These are phyloP conservation scores for Amphimedon queenslandica DNA, from an alignment of 37 sponge, comb jelly and placozoan species.

Conservation along the genomic window DNA sequence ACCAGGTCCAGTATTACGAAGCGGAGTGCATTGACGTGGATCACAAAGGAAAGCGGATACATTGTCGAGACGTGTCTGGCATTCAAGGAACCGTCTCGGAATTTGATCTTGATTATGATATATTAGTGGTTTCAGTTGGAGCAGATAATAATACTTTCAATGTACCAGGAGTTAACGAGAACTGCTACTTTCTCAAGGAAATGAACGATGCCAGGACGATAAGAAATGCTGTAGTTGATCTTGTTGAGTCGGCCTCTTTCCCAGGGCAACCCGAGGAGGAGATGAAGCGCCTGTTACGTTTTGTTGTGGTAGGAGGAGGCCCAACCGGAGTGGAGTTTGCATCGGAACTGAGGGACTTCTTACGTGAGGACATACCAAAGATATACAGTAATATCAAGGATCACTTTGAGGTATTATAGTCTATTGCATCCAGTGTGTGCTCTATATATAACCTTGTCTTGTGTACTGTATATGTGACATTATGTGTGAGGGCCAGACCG, in stretches of 20 bases:
- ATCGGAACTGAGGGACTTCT: constrained; percentile 57
- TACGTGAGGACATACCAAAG: constrained; percentile 51
- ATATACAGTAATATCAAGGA: constrained; percentile 33
- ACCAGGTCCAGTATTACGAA: constrained; percentile 27
- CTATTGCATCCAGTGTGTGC: too few relatives aligned
- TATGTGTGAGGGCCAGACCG: too few relatives aligned
- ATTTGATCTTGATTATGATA: constrained; percentile 45
- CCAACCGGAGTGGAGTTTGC: constrained; percentile 83
- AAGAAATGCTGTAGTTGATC: constrained; percentile 47
- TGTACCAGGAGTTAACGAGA: constrained; percentile 52
- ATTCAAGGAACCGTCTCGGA: constrained; percentile 12
- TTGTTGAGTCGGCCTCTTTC: constrained; percentile 62
- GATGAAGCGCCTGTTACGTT: constrained; percentile 44
- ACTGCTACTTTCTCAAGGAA: constrained; percentile 62
- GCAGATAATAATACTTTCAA: constrained; percentile 47
- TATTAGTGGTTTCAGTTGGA: constrained; percentile 67
- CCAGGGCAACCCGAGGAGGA: constrained; percentile 56
- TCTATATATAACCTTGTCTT: too few relatives aligned
- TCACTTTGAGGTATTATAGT: constrained; percentile 1
- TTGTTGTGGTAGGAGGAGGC: constrained; percentile 70
- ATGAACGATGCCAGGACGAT: constrained; percentile 51
- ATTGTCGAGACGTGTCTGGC: constrained; percentile 17
- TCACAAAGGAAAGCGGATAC: constrained; percentile 10
- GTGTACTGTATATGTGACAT: too few relatives aligned
- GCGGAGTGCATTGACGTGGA: constrained; percentile 56